Evolutionary conservation across 2,113 vertebrate genomes (phyloP).

Genomic region (Hydrochoerus hydrochaeris): DNA sequence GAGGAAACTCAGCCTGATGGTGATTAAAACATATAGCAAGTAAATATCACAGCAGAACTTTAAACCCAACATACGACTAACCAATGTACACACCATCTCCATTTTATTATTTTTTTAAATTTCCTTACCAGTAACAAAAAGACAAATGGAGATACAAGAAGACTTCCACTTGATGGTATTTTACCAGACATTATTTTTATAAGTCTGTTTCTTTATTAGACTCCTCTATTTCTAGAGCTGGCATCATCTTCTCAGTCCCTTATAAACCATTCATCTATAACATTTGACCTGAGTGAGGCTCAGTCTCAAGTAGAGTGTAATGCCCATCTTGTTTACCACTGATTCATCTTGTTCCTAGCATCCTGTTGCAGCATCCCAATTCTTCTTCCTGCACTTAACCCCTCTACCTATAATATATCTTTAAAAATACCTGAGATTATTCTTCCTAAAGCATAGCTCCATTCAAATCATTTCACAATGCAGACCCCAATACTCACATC

Average conservation of each 20-base stretch:
- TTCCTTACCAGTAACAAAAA: neutral
- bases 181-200: neutral
- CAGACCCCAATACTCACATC: neutral
- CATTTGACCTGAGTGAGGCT: neutral
- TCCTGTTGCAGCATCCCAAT: neutral
- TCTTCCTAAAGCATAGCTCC: neutral
- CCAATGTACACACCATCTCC: neutral
- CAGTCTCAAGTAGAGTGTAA: neutral
- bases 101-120: neutral
- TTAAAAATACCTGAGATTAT: neutral
- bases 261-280: neutral
- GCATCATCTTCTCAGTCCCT: neutral
- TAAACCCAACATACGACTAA: neutral
- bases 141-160: neutral
- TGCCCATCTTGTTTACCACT: neutral
- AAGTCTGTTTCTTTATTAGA: conserved; percentile 13
- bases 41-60: neutral
- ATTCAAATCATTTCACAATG: neutral
- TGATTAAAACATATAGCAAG: neutral
- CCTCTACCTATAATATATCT: neutral
- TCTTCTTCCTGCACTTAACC: neutral
- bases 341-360: neutral
- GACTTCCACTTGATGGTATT: neutral
- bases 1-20: neutral
- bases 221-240: conserved; percentile 18